These are phyloP conservation scores for Hemithea aestivaria DNA, from an alignment of 2,888 invertebrate species.

Conservation along the genomic window DNA sequence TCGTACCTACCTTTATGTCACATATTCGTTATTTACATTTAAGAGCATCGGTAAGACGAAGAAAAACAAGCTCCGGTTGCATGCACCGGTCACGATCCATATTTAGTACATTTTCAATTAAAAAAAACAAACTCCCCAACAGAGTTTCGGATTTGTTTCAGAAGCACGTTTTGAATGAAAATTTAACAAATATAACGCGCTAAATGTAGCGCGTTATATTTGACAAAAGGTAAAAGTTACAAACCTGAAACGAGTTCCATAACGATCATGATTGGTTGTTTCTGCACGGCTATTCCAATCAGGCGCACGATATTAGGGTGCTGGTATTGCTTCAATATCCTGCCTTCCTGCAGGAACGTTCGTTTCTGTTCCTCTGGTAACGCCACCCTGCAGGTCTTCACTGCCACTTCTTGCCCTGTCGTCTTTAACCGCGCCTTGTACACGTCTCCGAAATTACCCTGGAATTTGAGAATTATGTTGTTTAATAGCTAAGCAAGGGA, in stretches of 20 bases:
- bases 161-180: no score
- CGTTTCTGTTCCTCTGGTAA: conserved; percentile 95
- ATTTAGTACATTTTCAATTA: no score
- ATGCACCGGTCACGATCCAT: no score
- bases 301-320: conserved; percentile 97
- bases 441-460: conserved; percentile 99
- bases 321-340: conserved; percentile 97
- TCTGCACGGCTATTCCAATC: conserved; percentile 98
- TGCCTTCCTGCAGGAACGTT: conserved; percentile 96
- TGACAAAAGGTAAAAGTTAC: no score
- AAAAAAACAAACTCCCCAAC: no score
- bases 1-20: no score
- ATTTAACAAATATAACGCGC: no score
- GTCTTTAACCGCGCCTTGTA: conserved; percentile 93
- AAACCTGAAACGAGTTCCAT: conserved; percentile 96
- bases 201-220: no score
- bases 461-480: conserved; percentile 21
- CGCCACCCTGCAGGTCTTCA: conserved; percentile 96
- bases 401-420: conserved; percentile 92
- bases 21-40: no score
- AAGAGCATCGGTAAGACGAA: no score
- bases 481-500: neutral
- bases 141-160: no score
- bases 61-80: no score
- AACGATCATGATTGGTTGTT: conserved; percentile 99